Percentiles rank a stretch among this genome's conserved stretches.
Evolutionary conservation across 2,888 invertebrate genomes (phyloP).

Genomic region (Nephrotoma guestfalica): DNA sequence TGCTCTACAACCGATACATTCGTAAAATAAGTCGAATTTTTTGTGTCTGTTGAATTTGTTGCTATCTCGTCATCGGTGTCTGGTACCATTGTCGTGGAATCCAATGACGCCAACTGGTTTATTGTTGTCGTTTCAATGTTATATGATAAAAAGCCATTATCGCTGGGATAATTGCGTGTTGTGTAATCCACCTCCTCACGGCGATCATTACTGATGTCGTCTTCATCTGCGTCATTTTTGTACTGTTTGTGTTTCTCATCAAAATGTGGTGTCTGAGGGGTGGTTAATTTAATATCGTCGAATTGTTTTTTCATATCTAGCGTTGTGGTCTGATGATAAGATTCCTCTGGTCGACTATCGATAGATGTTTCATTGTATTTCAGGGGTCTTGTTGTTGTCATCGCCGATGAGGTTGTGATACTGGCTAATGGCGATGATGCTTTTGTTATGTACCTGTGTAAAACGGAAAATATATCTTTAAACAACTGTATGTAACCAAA

Average conservation of each 20-base stretch:
- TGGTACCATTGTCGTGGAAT: not conserved
- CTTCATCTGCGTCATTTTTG: constrained; percentile 3
- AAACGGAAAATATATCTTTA: not conserved
- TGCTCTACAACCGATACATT: not conserved
- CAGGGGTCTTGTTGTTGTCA: not conserved
- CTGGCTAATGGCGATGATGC: not conserved
- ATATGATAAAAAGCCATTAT: not conserved
- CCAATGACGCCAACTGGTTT: not conserved
- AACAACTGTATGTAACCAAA: too few species aligned
- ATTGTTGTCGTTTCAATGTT: not conserved
- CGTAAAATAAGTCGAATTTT: not conserved
- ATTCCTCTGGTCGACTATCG: not conserved
- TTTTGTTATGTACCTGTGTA: not conserved
- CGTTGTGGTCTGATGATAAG: not conserved
- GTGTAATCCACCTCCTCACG: constrained; percentile 6
- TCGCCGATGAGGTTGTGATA: not conserved
- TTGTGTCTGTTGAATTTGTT: not conserved
- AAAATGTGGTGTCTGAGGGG: constrained; percentile 4
- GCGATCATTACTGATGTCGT: constrained; percentile 11
- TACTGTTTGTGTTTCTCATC: constrained; percentile 6
- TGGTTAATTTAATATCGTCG: not conserved
- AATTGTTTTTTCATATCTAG: constrained; percentile 2
- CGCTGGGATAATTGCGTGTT: not conserved
- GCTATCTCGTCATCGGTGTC: not conserved
- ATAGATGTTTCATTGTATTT: not conserved